Conservation (phyloP, 2,113 vertebrate genomes). For the Furnarius figulus region DNA sequence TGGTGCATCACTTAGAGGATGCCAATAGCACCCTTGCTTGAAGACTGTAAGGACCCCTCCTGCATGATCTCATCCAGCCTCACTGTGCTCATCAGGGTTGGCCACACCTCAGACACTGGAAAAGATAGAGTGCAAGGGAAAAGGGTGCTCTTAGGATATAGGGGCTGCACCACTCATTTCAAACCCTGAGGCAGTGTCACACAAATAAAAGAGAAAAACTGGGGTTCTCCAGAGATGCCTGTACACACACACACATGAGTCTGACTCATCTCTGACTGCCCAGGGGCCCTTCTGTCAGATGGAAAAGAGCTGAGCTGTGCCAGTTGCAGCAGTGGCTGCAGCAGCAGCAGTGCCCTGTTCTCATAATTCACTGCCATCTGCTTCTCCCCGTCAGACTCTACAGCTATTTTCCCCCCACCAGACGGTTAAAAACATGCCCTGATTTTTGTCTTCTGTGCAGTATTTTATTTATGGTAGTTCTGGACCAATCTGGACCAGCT, state of each 20-base stretch:
- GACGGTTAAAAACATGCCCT: not conserved
- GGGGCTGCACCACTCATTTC: fast-evolving
- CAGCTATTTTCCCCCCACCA: not conserved
- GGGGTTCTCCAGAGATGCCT: conserved; percentile 4
- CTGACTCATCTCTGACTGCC: conserved; percentile 57
- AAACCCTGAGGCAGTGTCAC: not conserved
- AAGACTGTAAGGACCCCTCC: not conserved
- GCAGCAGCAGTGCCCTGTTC: conserved; percentile 35
- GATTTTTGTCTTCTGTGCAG: not conserved
- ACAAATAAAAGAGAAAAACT: not conserved
- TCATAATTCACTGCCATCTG: conserved; percentile 48
- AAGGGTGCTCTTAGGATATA: not conserved
- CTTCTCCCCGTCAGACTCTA: conserved; percentile 19
- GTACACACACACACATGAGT: not conserved
- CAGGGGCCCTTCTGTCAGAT: conserved; percentile 53
- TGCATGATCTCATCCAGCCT: not conserved
- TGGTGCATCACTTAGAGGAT: fast-evolving
- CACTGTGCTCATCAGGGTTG: fast-evolving
- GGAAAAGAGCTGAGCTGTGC: conserved; percentile 26
- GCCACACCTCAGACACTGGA: not conserved
- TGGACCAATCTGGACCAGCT: not conserved
- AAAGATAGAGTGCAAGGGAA: not conserved
- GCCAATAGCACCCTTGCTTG: not conserved
- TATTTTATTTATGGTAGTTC: not conserved
- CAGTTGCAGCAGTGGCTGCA: conserved; percentile 43